Conservation (phyloP, 2,888 invertebrate genomes). For the Spilarctia lutea region DNA sequence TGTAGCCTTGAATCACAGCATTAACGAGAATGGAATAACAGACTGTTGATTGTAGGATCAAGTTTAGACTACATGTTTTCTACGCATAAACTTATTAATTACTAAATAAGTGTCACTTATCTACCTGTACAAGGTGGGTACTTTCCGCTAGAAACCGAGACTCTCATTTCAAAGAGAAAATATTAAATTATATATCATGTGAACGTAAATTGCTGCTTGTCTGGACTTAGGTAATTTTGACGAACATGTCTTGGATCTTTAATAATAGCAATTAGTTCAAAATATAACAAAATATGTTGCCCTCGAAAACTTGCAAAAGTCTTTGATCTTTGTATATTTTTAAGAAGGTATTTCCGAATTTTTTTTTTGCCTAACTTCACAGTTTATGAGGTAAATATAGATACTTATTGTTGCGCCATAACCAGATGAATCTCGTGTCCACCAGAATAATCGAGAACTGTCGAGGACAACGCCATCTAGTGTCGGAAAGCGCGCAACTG, state of each 20-base stretch:
- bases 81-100: slow-evolving; percentile 29
- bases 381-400: not conserved
- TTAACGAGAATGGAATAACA: not conserved
- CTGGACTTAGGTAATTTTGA: slow-evolving; percentile 28
- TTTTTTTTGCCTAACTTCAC: not conserved
- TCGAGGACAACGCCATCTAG: no score
- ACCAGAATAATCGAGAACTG: no score
- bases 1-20: not conserved
- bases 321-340: not conserved
- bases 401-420: no score
- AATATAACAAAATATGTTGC: not conserved
- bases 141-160: slow-evolving; percentile 39
- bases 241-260: slow-evolving; percentile 25
- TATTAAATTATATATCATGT: slow-evolving; percentile 33
- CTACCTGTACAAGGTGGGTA: not conserved
- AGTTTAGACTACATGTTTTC: slow-evolving; percentile 29
- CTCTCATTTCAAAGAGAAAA: slow-evolving; percentile 48
- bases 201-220: slow-evolving; percentile 31
- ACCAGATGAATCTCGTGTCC: no score
- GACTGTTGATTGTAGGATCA: slow-evolving; percentile 7
- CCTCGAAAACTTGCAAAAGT: not conserved
- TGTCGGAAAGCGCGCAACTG: no score
- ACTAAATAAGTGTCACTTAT: slow-evolving; percentile 33
- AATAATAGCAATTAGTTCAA: slow-evolving; percentile 36
- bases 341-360: not conserved